Evolutionary conservation across 2,888 invertebrate genomes (phyloP).

Genomic region (Oithona nana): DNA sequence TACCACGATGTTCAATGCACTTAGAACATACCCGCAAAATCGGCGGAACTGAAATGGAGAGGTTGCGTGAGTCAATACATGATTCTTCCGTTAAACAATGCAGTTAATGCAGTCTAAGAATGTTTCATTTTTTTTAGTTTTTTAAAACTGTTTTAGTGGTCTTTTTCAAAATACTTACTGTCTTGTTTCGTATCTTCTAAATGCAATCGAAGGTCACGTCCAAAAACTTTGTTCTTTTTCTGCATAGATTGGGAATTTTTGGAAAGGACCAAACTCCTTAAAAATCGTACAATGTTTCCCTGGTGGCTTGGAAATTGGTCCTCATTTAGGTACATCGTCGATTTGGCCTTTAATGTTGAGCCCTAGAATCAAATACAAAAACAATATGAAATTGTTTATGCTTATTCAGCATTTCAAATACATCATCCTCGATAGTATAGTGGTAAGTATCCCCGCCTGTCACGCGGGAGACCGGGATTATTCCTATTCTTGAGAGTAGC

Average conservation of each 20-base stretch:
- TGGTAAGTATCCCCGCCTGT: too few species aligned
- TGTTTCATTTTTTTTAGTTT: too few species aligned
- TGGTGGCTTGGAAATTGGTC: neutral
- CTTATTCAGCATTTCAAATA: too few species aligned
- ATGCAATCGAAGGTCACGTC: neutral
- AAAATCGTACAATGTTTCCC: neutral
- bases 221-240: neutral
- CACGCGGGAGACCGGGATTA: too few species aligned
- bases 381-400: too few species aligned
- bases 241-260: neutral
- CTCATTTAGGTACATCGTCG: neutral
- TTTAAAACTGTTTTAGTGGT: too few species aligned
- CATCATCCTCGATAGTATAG: too few species aligned
- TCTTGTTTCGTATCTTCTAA: neutral
- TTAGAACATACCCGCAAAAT: slow-evolving; percentile 1
- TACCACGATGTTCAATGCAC: neutral
- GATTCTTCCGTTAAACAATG: neutral
- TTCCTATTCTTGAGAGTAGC: too few species aligned
- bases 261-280: neutral
- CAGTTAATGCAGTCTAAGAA: too few species aligned
- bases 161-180: too few species aligned
- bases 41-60: neutral
- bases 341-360: neutral
- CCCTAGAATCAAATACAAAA: too few species aligned
- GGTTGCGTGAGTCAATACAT: neutral